These are phyloP conservation scores for Enteromius trimaculatus DNA, from an alignment of 2,797 vertebrate species.

Conservation along the genomic window DNA sequence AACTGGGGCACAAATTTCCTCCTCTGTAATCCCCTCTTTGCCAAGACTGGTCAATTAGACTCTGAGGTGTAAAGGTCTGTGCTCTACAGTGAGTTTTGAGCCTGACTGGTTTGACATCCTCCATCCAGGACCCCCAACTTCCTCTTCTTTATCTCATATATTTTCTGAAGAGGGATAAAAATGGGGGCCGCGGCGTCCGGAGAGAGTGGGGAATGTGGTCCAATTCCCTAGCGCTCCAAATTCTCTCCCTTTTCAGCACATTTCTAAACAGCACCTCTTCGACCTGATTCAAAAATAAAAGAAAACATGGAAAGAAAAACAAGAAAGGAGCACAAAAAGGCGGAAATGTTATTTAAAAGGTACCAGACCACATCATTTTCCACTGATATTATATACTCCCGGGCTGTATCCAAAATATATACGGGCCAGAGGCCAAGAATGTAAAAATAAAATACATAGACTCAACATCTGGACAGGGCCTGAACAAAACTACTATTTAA, in stretches of 20 bases:
- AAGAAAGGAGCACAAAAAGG: constrained; percentile 96
- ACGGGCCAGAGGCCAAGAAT: constrained; percentile 94
- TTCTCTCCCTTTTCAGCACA: constrained; percentile 77
- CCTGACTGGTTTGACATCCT: constrained; percentile 69
- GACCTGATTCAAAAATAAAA: constrained; percentile 91
- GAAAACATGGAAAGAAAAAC: constrained; percentile 99
- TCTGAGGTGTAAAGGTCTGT: constrained; percentile 60
- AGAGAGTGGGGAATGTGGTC: constrained; percentile 50
- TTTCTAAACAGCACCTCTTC: constrained; percentile 82
- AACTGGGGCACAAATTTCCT: constrained; percentile 67
- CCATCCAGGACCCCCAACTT: constrained; percentile 67
- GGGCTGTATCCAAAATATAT: constrained; percentile 98
- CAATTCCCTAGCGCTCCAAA: constrained; percentile 63
- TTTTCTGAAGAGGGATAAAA: constrained; percentile 62
- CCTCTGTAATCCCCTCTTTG: constrained; percentile 66
- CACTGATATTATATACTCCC: constrained; percentile 99
- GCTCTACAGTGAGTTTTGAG: constrained; percentile 54
- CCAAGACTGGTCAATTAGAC: constrained; percentile 66
- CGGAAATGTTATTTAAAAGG: constrained; percentile 99
- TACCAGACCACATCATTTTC: constrained; percentile 99
- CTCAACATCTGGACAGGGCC: constrained; percentile 99
- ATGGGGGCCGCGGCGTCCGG: constrained; percentile 39
- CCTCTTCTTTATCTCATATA: constrained; percentile 68
- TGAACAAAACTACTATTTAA: constrained; percentile 99
- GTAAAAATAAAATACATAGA: constrained; percentile 93